Evolutionary conservation across 2,888 invertebrate species (phyloP).

Genomic region (Notocelia uddmanniana): DNA sequence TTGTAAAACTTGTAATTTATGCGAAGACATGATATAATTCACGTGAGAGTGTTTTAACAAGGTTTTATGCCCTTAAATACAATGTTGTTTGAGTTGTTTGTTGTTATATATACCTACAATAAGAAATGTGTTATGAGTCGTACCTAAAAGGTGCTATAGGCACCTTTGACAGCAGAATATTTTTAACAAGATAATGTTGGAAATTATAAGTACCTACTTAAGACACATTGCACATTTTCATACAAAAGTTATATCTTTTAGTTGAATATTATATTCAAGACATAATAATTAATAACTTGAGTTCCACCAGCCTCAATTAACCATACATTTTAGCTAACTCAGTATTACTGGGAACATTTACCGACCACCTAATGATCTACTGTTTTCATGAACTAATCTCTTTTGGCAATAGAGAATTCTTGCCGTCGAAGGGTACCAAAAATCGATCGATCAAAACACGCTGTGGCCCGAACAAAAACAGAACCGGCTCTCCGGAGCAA

Average conservation of each 20-base stretch:
- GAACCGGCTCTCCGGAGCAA: slow-evolving; percentile 73
- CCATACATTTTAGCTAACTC: not conserved
- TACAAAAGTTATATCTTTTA: not conserved
- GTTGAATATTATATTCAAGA: not conserved
- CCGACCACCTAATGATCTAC: not conserved
- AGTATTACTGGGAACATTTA: not conserved
- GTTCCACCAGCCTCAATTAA: too few relatives aligned
- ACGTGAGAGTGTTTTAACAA: slow-evolving; percentile 33
- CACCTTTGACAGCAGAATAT: not conserved
- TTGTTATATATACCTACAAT: too few relatives aligned
- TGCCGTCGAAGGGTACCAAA: slow-evolving; percentile 59
- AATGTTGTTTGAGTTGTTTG: not conserved
- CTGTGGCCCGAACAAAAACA: slow-evolving; percentile 65
- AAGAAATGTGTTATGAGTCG: not conserved
- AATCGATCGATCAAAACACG: slow-evolving; percentile 76
- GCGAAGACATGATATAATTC: slow-evolving; percentile 22
- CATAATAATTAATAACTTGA: not conserved
- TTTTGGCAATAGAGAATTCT: slow-evolving; percentile 39
- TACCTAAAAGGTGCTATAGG: slow-evolving; percentile 3
- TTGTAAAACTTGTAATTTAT: slow-evolving; percentile 31
- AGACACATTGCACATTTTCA: not conserved
- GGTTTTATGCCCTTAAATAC: slow-evolving; percentile 1
- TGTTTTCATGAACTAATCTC: slow-evolving; percentile 21
- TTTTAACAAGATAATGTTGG: not conserved
- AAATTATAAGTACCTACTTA: not conserved